Percentiles rank a stretch among this genome's conserved stretches.
phyloP scores from a whole-genome alignment of 1,140 invertebrate genomes.

The Microplitis demolitor region DNA sequence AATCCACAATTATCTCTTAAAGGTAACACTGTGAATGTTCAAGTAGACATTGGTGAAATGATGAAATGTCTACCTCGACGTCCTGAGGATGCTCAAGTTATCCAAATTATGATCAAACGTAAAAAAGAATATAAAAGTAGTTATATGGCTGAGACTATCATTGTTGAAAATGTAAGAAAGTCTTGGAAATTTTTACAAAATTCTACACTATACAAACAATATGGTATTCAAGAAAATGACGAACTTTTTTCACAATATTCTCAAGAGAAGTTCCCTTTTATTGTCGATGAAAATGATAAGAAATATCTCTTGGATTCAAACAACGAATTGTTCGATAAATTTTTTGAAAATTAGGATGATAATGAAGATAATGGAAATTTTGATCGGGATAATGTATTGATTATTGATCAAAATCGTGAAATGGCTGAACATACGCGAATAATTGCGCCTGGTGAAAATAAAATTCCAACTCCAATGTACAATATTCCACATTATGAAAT shows the following conservation, averaged over 20 bases:
- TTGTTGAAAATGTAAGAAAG: neutral
- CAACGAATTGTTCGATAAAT: no score
- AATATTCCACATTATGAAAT: neutral
- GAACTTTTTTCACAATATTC: no score
- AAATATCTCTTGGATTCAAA: no score
- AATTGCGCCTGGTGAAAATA: conserved; percentile 9
- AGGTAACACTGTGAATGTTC: conserved; percentile 1
- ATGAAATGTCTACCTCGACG: neutral
- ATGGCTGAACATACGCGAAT: neutral
- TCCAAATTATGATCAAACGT: neutral
- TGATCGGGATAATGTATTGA: conserved; percentile 8
- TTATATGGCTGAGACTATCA: neutral
- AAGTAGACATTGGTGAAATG: conserved; percentile 16
- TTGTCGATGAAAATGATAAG: no score
- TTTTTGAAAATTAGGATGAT: no score
- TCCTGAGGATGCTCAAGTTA: neutral
- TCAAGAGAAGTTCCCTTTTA: no score
- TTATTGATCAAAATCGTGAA: conserved; percentile 10
- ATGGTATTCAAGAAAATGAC: no score
- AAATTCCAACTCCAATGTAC: neutral
- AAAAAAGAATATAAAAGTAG: neutral
- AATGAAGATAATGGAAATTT: neutral
- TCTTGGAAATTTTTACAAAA: no score
- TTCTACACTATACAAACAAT: no score
- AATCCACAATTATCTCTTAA: no score